Conservation (phyloP, 2,888 invertebrate genomes). For the Allacma fusca region DNA sequence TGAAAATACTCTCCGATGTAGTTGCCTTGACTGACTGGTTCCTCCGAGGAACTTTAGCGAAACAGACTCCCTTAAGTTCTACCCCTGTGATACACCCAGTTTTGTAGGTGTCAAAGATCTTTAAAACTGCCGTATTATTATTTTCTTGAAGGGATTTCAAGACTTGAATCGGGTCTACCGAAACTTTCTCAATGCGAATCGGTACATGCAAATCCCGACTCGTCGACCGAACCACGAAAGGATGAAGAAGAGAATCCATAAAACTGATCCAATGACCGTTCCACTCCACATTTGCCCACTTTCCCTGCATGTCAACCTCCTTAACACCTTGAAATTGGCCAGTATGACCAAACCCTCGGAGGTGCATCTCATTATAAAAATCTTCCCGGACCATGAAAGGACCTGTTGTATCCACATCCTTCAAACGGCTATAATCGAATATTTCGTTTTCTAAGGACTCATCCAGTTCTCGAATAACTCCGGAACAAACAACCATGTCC, state of each 20-base stretch:
- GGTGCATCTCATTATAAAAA: constrained; percentile 63
- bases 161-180: constrained; percentile 70
- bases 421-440: no score
- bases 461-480: constrained; percentile 55
- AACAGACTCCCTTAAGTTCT: constrained; percentile 74
- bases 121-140: no score
- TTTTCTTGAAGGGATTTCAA: no score
- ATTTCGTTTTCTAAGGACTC: constrained; percentile 35
- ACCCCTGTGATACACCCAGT: constrained; percentile 75
- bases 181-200: constrained; percentile 75
- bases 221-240: constrained; percentile 75
- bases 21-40: not conserved
- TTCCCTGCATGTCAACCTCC: constrained; percentile 62
- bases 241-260: constrained; percentile 88
- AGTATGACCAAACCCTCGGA: constrained; percentile 64
- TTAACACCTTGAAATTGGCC: constrained; percentile 64
- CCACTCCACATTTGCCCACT: constrained; percentile 70
- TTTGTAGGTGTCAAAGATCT: constrained; percentile 58
- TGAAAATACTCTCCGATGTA: not conserved
- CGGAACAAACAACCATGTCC: constrained; percentile 63
- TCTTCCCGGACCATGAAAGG: constrained; percentile 57
- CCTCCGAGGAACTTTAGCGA: not conserved
- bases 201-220: constrained; percentile 78
- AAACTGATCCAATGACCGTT: constrained; percentile 86
- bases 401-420: not conserved